Conservation (phyloP, 2,113 vertebrate genomes). For the Marcusenius ussheri region DNA sequence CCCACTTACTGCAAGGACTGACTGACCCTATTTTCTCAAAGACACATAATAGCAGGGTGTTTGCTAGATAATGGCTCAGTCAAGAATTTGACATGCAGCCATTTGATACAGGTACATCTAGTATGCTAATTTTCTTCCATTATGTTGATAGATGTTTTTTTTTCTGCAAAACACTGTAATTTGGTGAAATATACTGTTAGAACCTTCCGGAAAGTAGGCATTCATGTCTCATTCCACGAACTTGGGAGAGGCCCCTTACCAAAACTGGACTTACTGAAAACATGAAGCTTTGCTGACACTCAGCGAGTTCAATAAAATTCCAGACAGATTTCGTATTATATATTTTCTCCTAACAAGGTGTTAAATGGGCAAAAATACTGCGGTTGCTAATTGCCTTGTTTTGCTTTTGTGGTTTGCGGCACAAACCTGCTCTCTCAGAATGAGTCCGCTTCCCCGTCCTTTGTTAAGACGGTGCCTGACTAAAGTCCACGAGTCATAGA, state of each 20-base stretch:
- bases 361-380: background rate
- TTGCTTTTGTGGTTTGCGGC: background rate
- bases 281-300: background rate
- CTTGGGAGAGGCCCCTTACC: too few species aligned
- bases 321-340: background rate
- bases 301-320: background rate
- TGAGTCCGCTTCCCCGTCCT: background rate
- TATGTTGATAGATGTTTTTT: background rate
- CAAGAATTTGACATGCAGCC: background rate
- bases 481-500: background rate
- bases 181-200: background rate
- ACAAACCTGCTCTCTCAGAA: background rate
- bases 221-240: background rate
- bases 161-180: background rate
- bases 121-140: background rate
- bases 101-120: too few species aligned
- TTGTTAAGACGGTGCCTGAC: background rate
- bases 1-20: background rate
- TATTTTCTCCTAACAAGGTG: background rate
- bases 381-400: background rate
- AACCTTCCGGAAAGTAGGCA: background rate
- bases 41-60: background rate
- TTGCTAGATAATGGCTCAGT: background rate
- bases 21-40: background rate
- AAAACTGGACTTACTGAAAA: too few species aligned